phyloP scores from a whole-genome alignment of 2,113 vertebrate genomes.

The Herpailurus yagouaroundi region DNA sequence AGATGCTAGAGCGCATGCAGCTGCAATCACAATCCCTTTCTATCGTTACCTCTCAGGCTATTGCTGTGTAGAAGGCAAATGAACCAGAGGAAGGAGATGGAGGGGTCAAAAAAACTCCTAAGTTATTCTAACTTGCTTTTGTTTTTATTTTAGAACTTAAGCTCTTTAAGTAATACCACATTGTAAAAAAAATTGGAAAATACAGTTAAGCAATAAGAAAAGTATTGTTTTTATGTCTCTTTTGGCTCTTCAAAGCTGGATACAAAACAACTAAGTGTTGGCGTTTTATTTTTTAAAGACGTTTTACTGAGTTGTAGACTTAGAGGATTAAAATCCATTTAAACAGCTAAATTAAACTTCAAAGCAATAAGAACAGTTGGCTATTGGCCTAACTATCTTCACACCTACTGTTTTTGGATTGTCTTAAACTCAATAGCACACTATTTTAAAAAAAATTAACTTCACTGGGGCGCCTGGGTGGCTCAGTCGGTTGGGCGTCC shows the following conservation, averaged over 20 bases:
- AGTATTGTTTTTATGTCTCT: not conserved
- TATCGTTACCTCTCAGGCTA: not conserved
- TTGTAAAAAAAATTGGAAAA: not conserved
- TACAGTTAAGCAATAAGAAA: not conserved
- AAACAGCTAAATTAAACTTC: constrained; percentile 30
- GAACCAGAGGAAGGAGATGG: not conserved
- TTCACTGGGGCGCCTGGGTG: not conserved
- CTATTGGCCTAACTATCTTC: constrained; percentile 29
- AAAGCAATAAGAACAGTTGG: constrained; percentile 8
- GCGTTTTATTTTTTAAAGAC: not conserved
- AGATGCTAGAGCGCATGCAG: not conserved
- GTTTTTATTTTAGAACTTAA: constrained; percentile 12
- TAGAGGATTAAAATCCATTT: constrained; percentile 16
- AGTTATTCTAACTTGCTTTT: not conserved
- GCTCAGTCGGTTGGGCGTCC: no score
- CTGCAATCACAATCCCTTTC: not conserved
- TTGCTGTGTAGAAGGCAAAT: not conserved
- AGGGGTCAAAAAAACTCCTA: not conserved
- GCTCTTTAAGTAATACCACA: not conserved
- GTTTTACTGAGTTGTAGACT: not conserved
- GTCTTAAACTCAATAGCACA: not conserved
- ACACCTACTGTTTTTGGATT: not conserved
- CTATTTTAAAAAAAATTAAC: not conserved
- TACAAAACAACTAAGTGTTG: not conserved
- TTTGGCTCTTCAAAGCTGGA: constrained; percentile 30